Conservation (phyloP, 2,113 vertebrate genomes). For the Apteryx owenii region DNA sequence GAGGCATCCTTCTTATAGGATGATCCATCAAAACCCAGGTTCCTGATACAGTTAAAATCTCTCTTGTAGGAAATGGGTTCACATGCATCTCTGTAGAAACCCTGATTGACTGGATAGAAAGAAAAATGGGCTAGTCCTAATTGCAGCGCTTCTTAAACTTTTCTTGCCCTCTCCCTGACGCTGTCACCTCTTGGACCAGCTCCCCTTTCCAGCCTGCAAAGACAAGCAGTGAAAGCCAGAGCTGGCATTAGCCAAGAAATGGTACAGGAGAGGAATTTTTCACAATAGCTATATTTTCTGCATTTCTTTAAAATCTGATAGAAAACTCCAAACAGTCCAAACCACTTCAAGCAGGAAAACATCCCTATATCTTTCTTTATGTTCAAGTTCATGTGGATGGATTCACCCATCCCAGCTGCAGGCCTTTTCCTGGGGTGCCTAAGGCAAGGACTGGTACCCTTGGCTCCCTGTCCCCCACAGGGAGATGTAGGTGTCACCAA, state of each 20-base stretch:
- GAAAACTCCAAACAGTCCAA: rapidly evolving
- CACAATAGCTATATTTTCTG: not conserved
- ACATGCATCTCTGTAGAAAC: not conserved
- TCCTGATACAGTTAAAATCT: not conserved
- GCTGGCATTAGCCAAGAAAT: not conserved
- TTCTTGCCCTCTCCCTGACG: not conserved
- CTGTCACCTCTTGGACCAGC: rapidly evolving
- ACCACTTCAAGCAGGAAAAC: not conserved
- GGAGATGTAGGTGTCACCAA: not conserved
- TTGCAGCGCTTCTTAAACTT: not conserved
- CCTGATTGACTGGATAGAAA: not conserved
- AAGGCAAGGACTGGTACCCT: not conserved
- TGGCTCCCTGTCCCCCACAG: not conserved
- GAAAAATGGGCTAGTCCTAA: not conserved
- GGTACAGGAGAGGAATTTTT: not conserved
- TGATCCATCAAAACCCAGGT: not conserved
- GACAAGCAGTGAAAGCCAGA: not conserved
- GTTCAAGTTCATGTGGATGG: not conserved
- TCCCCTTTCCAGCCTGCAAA: not conserved
- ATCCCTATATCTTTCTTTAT: not conserved
- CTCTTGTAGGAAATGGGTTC: not conserved
- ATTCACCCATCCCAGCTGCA: rapidly evolving
- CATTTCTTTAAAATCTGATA: not conserved
- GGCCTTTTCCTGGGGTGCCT: not conserved
- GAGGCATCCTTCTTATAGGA: not conserved